phyloP scores from a whole-genome alignment of 2,888 invertebrate genomes.

The Apodemia zela region DNA sequence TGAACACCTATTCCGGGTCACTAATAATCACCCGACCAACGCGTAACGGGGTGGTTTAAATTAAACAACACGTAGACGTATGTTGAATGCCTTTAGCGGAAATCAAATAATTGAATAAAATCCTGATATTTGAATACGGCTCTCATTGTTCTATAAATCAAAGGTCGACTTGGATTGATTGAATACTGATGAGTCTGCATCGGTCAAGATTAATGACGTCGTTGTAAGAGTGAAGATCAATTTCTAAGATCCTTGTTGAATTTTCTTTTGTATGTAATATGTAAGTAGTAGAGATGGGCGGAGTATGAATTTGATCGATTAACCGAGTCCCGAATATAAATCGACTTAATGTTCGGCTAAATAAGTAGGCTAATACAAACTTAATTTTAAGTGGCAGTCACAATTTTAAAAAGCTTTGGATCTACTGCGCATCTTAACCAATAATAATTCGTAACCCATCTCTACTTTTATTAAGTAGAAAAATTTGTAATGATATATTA shows the following conservation, averaged over 20 bases:
- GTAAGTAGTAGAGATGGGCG: neutral
- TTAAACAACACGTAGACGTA: neutral
- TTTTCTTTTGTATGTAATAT: conserved; percentile 2
- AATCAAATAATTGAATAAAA: neutral
- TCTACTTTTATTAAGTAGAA: too few species aligned
- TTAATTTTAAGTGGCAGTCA: too few species aligned
- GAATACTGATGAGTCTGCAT: conserved; percentile 58
- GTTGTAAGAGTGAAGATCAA: neutral
- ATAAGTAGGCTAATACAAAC: too few species aligned
- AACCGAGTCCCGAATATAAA: neutral
- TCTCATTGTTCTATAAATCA: conserved; percentile 52
- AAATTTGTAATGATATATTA: too few species aligned
- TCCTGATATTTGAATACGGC: conserved; percentile 36
- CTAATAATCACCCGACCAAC: neutral
- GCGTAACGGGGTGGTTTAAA: neutral
- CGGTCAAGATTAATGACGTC: conserved; percentile 50
- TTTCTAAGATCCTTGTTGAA: conserved; percentile 6
- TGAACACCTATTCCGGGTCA: neutral
- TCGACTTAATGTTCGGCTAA: too few species aligned
- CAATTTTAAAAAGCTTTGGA: too few species aligned
- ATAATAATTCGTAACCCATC: too few species aligned
- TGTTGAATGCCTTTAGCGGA: neutral
- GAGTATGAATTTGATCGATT: neutral
- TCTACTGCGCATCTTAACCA: too few species aligned
- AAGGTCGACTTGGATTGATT: conserved; percentile 56